phyloP scores from a whole-genome alignment of 2,797 vertebrate genomes.

The Stomatorhinus walkeri region DNA sequence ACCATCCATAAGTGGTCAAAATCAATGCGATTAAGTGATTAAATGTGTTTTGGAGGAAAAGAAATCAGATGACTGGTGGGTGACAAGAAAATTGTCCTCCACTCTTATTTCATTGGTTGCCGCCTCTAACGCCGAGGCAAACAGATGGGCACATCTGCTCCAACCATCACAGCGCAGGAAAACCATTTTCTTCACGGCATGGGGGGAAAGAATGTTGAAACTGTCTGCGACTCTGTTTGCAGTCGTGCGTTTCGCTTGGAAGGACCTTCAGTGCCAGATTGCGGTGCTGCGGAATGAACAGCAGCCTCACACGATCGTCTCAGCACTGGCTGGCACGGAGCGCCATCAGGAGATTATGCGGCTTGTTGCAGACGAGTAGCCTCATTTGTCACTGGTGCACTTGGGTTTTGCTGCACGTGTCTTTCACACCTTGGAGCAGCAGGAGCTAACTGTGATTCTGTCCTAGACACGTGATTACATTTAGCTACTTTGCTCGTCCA shows the following conservation, averaged over 20 bases:
- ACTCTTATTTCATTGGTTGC: not conserved
- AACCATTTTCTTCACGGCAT: constrained; percentile 7
- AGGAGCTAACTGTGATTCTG: not conserved
- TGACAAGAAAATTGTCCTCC: not conserved
- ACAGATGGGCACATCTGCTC: not conserved
- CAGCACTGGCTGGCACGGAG: not conserved
- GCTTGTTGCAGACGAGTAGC: not conserved
- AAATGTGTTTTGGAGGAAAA: not conserved
- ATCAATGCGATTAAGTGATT: not conserved
- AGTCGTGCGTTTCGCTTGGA: not conserved
- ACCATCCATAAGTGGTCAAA: not conserved
- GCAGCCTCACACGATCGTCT: not conserved
- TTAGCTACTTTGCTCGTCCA: not conserved
- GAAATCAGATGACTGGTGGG: not conserved
- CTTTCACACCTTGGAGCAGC: not conserved
- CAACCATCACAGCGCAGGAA: not conserved
- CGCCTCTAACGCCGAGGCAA: not conserved
- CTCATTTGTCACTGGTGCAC: not conserved
- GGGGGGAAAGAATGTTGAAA: constrained; percentile 2
- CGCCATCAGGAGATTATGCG: not conserved
- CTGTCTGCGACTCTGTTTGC: not conserved
- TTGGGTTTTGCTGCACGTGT: not conserved
- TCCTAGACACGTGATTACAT: constrained; percentile 12
- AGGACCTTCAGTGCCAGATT: not conserved
- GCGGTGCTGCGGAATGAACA: not conserved